A percentile compares a stretch with the other conserved stretches of the same genome.
Evolutionary conservation across 1,140 invertebrate species (phyloP).

Genomic region (Neomicropteryx cornuta): DNA sequence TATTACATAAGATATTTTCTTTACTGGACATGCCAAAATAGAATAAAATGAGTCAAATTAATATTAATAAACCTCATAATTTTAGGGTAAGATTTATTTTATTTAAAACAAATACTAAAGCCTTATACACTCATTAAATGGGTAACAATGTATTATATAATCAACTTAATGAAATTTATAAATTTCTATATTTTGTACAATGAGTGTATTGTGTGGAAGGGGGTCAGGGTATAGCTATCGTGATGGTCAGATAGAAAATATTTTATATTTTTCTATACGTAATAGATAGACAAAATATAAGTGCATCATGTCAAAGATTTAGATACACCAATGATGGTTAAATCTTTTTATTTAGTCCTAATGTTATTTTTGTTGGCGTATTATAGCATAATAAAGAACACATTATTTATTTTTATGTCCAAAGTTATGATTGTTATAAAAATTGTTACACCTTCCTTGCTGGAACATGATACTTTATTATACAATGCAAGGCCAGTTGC

Average conservation of each 20-base stretch:
- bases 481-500: conserved; percentile 9
- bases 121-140: neutral
- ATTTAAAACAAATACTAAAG: too few relatives aligned
- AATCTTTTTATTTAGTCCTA: neutral
- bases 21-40: too few relatives aligned
- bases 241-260: too few relatives aligned
- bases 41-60: too few relatives aligned
- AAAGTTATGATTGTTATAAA: conserved; percentile 12
- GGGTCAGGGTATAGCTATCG: too few relatives aligned
- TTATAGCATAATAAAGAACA: neutral
- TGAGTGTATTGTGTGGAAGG: too few relatives aligned
- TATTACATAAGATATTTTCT: too few relatives aligned
- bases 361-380: neutral
- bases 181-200: neutral
- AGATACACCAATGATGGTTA: neutral
- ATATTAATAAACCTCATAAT: neutral
- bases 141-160: neutral
- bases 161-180: conserved; percentile 1
- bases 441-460: too few relatives aligned
- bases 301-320: too few relatives aligned
- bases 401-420: conserved; percentile 8
- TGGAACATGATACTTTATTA: too few relatives aligned
- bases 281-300: too few relatives aligned
- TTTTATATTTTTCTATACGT: too few relatives aligned
- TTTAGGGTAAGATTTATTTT: neutral